Percentiles rank a stretch among this genome's conserved stretches.
These are phyloP conservation scores for Dicycla oo DNA, from an alignment of 2,888 invertebrate species.

Conservation along the genomic window DNA sequence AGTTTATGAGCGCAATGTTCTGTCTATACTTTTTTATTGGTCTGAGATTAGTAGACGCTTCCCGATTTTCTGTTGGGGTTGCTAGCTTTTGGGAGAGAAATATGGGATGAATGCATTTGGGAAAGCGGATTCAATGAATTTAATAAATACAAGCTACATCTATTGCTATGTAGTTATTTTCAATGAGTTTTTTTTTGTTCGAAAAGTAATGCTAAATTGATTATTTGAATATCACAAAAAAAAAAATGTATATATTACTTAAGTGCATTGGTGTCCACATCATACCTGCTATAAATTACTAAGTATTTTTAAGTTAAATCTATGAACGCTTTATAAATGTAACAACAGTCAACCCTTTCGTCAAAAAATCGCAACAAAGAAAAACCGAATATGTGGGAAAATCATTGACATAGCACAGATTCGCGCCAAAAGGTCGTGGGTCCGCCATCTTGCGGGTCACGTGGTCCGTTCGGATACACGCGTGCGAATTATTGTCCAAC, in stretches of 20 bases:
- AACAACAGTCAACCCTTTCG: neutral
- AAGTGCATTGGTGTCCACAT: neutral
- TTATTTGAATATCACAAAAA: neutral
- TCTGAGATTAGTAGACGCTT: constrained; percentile 82
- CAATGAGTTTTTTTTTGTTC: neutral
- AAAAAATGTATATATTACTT: neutral
- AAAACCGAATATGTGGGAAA: constrained; percentile 18
- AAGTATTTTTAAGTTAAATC: neutral
- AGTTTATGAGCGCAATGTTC: too few species aligned
- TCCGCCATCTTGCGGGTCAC: constrained; percentile 80
- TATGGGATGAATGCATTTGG: constrained; percentile 40
- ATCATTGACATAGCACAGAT: constrained; percentile 59
- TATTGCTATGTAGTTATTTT: neutral
- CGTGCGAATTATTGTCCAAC: constrained; percentile 88
- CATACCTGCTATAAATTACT: neutral
- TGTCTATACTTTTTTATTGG: too few species aligned
- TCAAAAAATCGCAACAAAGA: constrained; percentile 5
- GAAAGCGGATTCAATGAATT: neutral
- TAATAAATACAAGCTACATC: neutral
- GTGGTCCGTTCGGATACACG: constrained; percentile 83
- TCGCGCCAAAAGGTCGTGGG: constrained; percentile 84
- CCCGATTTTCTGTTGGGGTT: constrained; percentile 70
- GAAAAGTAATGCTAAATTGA: neutral
- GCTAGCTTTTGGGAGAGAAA: constrained; percentile 44
- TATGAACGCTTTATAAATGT: too few species aligned